Evolutionary conservation across 2,113 vertebrate species (phyloP).

Genomic region (Sclerurus mexicanus): DNA sequence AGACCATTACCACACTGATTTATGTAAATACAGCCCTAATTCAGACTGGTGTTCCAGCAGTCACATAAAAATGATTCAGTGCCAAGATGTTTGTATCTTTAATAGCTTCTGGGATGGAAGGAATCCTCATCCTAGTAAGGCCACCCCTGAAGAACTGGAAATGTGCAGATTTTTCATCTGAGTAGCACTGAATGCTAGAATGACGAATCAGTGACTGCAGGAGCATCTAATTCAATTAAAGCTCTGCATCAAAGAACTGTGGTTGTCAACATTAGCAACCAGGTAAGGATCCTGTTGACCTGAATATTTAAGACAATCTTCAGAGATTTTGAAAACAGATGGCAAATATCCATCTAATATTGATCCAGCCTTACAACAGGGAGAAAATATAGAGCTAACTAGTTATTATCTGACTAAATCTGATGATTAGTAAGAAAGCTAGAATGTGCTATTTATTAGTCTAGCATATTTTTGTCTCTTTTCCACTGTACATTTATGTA

Average conservation of each 20-base stretch:
- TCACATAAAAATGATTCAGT: conserved; percentile 46
- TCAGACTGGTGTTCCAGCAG: conserved; percentile 20
- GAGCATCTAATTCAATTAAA: conserved; percentile 58
- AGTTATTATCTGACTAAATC: not conserved
- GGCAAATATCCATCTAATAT: not conserved
- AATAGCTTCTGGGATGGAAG: conserved; percentile 47
- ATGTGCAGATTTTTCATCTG: conserved; percentile 3
- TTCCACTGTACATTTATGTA: not conserved
- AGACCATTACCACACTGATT: not conserved
- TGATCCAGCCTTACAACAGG: not conserved
- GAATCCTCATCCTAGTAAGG: not conserved
- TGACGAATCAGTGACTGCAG: conserved; percentile 28
- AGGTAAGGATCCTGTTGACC: not conserved
- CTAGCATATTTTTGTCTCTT: not conserved
- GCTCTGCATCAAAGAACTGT: conserved; percentile 4
- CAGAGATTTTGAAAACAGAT: not conserved
- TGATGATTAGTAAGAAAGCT: not conserved
- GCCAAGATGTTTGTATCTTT: conserved; percentile 14
- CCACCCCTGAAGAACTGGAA: not conserved
- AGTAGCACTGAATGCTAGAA: not conserved
- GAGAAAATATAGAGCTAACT: not conserved
- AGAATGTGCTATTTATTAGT: not conserved
- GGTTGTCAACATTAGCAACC: not conserved
- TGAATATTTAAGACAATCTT: not conserved
- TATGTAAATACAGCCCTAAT: conserved; percentile 52